Evolutionary conservation across 64 coral and sea anemone genomes (phyloP), one percentile per base, ranked within the genome.

Genomic region (Porites lutea): DNA sequence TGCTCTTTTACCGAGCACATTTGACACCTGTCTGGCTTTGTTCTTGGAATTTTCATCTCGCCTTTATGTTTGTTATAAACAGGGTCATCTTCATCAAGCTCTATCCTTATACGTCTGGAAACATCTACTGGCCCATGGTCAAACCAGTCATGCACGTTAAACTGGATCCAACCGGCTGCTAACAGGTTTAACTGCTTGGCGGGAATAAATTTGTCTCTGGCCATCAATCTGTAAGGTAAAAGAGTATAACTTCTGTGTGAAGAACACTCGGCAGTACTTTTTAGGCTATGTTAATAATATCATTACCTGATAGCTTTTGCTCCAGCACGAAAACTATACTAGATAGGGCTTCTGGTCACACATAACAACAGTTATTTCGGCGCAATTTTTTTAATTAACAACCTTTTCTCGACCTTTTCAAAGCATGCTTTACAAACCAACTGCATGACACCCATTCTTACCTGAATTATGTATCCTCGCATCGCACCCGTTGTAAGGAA

Each of bases 61-160:
- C 82, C 82, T 5, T 75, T 43, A 3, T 55, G 46, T 16, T 87
- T 4, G 0, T 46, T 22, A 18, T 94, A 83, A 4, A 65, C 37
- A 7, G 75, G 67, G 52, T 90, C 88, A 47, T 79, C 21, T 65
- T 5, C 8, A n/a, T 89, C 54, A 0, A 88, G 13, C 2, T 77
- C 66, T 21, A 97, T 89, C 0, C 52, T 66, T 18, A 97, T 97
- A 16, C 70, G 72, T 2, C 79, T 14, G 37, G 52, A 20, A 16
- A 57, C 68, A 66, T 91, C 91, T 16, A 77, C 69, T 13, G 52
- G 48, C 0, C 95, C 95, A 48, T 97, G 95, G 46, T 97, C 95
- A 79, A 97, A 91, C 95, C 95, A 97, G 18, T 97, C 95, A 66
- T 97, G 95, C 0, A 97, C 16, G 79, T 90, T 93, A 20, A 97